Base-by-base conservation (phyloP, 2,113 vertebrate genomes). In the Reinhardtius hippoglossoides region DNA sequence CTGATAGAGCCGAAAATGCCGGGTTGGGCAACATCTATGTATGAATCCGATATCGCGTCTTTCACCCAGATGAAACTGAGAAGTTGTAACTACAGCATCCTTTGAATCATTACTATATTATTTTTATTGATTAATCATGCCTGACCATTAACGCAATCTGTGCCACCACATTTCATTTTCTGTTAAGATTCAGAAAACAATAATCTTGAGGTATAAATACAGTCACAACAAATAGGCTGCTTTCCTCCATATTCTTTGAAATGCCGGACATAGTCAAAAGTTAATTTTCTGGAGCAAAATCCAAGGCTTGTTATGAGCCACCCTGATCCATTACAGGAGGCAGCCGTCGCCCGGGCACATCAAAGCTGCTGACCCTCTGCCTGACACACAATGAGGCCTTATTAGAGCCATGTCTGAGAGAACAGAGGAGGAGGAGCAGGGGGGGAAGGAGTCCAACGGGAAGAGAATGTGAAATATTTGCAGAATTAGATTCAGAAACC, bases 391-490 rank as follows among this genome's bases (percentile, higher is more conserved):
- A 85, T 83, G 72, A 90, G 68, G 77, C 83, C 75, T 88, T 86
- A 81, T 88, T 81, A 84, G 74, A 82, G 85, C 75, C 67, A 56
- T 27, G 78, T 54, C 74, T 62, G 67, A 69, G 69, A 80, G 82
- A 67, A 76, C 57, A 71, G 83, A 74, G 83, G 74, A 87, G 79
- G 81, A 80, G 69, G 21, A 56, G 54, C 60, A 52, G 80, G 64
- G 71, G 52, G 70, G 6, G 74, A 74, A 82, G 76, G 83, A 86
- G 70, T 86, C 60, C 65, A 80, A 71, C 50, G 35, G 77, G 87
- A 77, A 80, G 87, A 85, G 82, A 91, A 89, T 90, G 82, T 90
- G 78, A 90, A 89, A 83, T 86, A 92, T 88, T 83, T 81, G 59
- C 75, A 67, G 60, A 78, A 44, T 73, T 74, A 58, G 54, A 70